Evolutionary conservation across 2,888 invertebrate genomes (phyloP).

Genomic region (Stegophylla sp.): DNA sequence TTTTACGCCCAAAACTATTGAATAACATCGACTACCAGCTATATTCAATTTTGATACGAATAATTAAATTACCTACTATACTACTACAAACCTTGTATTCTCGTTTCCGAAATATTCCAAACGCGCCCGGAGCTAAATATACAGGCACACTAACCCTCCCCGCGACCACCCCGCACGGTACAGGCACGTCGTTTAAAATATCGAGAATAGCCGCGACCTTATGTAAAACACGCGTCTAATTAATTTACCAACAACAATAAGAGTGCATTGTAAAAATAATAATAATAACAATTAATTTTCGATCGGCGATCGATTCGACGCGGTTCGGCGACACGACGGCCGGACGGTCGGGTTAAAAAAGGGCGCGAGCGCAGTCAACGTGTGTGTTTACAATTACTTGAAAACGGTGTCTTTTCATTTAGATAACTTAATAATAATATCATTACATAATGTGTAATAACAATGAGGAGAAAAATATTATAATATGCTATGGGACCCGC

Average conservation of each 20-base stretch:
- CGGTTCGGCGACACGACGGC: too few species aligned
- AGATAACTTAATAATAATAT: too few species aligned
- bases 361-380: too few species aligned
- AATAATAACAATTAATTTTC: neutral
- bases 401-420: too few species aligned
- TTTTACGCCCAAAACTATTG: too few species aligned
- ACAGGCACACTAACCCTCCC: neutral
- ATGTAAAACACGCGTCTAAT: neutral
- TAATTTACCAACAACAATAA: constrained; percentile 21
- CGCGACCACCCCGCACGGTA: neutral
- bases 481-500: neutral
- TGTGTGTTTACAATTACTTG: too few species aligned
- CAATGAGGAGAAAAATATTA: neutral
- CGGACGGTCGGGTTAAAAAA: constrained; percentile 2
- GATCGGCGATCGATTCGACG: constrained; percentile 5
- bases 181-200: neutral
- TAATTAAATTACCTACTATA: too few species aligned
- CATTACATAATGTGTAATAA: too few species aligned
- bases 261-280: too few species aligned
- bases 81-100: neutral
- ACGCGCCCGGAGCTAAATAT: neutral
- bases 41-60: too few species aligned
- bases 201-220: too few species aligned
- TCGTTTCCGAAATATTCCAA: neutral
- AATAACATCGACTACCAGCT: too few species aligned